phyloP scores from a whole-genome alignment of 2,888 invertebrate species.

The Gerris lacustris region DNA sequence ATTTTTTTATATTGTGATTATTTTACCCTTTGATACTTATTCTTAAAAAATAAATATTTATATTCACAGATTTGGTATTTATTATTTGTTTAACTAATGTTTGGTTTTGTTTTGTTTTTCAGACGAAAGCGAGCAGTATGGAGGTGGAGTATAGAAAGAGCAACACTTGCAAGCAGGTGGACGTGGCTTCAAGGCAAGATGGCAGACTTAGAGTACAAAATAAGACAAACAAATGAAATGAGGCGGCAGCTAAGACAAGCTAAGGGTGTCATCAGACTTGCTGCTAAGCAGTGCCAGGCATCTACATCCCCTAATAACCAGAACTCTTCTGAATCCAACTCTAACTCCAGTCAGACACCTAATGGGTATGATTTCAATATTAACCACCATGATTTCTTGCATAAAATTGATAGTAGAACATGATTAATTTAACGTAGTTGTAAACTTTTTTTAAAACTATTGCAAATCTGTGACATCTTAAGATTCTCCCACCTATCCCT shows the following conservation, averaged over 20 bases:
- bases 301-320: neutral
- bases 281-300: slow-evolving; percentile 18
- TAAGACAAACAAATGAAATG: slow-evolving; percentile 73
- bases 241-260: slow-evolving; percentile 49
- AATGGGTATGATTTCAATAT: slow-evolving; percentile 11
- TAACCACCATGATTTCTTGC: too few relatives aligned
- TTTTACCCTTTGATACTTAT: too few relatives aligned
- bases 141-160: slow-evolving; percentile 67
- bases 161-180: slow-evolving; percentile 74
- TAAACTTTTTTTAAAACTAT: too few relatives aligned
- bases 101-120: slow-evolving; percentile 28
- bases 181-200: slow-evolving; percentile 88
- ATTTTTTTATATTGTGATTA: too few relatives aligned
- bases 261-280: slow-evolving; percentile 42
- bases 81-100: too few relatives aligned
- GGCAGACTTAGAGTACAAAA: slow-evolving; percentile 79
- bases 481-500: too few relatives aligned
- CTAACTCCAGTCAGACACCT: slow-evolving; percentile 13
- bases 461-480: too few relatives aligned
- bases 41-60: too few relatives aligned
- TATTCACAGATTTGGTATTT: too few relatives aligned
- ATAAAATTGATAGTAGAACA: too few relatives aligned
- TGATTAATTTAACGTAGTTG: too few relatives aligned
- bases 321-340: too few relatives aligned
- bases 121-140: slow-evolving; percentile 72